Conservation (phyloP, 2,888 invertebrate genomes). For the Hypomecis punctinalis region DNA sequence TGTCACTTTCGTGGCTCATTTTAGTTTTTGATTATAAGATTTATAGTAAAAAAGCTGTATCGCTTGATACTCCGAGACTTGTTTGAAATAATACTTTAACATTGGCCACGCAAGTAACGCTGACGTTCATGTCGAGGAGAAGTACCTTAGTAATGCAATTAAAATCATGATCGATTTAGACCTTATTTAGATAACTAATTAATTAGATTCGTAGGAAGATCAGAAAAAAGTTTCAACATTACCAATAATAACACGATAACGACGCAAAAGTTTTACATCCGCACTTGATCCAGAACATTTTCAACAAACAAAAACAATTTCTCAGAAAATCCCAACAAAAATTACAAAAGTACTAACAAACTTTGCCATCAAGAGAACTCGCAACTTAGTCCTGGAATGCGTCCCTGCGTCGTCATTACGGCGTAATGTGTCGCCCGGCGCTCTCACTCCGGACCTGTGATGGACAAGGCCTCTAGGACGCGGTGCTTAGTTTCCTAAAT, state of each 20-base stretch:
- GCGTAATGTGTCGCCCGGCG: constrained; percentile 37
- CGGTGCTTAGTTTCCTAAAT: constrained; percentile 17
- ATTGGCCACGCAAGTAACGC: too few relatives aligned
- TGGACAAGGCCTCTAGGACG: constrained; percentile 31
- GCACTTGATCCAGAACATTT: constrained; percentile 1
- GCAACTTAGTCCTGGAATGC: constrained; percentile 33
- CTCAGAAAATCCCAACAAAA: constrained; percentile 17
- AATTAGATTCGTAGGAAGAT: too few relatives aligned
- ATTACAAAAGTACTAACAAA: constrained; percentile 23
- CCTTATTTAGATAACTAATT: too few relatives aligned
- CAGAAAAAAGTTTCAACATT: background rate
- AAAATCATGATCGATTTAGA: too few relatives aligned
- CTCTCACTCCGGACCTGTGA: constrained; percentile 34
- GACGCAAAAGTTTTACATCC: background rate
- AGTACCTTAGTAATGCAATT: too few relatives aligned
- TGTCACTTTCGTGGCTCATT: too few relatives aligned
- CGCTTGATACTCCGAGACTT: too few relatives aligned
- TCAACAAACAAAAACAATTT: constrained; percentile 30
- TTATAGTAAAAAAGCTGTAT: too few relatives aligned
- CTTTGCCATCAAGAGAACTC: constrained; percentile 23
- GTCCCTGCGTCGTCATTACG: constrained; percentile 40
- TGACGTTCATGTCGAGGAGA: too few relatives aligned
- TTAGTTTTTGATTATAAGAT: too few relatives aligned
- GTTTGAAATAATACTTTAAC: too few relatives aligned
- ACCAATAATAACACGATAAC: background rate